A percentile compares a stretch with the other conserved stretches of the same genome.
Evolutionary conservation across 2,888 invertebrate species (phyloP).

Genomic region (Leptopterna dolabrata): DNA sequence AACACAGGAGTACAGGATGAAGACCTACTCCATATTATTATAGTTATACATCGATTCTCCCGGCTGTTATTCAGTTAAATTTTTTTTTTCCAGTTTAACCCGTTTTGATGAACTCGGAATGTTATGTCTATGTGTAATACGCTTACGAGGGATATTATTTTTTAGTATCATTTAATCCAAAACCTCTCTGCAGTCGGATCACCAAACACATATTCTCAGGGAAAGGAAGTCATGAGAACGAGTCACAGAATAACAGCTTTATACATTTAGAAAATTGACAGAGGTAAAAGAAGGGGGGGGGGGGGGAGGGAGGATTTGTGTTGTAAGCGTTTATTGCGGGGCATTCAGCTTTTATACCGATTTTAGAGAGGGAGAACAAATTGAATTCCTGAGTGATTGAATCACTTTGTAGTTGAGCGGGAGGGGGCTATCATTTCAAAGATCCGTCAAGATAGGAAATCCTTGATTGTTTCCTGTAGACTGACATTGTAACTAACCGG

Average conservation of each 20-base stretch:
- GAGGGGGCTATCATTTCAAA: neutral
- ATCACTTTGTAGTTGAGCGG: neutral
- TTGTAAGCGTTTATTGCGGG: slow-evolving; percentile 5
- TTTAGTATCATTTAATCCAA: no score
- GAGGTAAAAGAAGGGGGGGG: neutral
- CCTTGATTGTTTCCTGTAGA: neutral
- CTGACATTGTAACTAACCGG: neutral
- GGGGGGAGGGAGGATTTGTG: neutral
- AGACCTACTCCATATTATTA: no score
- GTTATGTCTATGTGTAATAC: no score
- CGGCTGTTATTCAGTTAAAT: no score
- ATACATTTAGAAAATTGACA: neutral
- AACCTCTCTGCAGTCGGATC: no score
- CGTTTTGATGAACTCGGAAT: no score
- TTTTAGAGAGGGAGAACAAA: neutral
- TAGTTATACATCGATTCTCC: no score
- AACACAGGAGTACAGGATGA: no score
- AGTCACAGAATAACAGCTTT: neutral
- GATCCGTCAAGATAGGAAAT: neutral
- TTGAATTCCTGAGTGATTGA: neutral
- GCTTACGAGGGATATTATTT: no score
- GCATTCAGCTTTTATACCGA: neutral
- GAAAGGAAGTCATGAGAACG: no score
- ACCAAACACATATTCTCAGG: no score
- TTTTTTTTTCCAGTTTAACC: no score